Percentiles rank a stretch among this genome's conserved stretches.
Conservation (phyloP, 2,797 vertebrate genomes). For the Urocyon cinereoargenteus region DNA sequence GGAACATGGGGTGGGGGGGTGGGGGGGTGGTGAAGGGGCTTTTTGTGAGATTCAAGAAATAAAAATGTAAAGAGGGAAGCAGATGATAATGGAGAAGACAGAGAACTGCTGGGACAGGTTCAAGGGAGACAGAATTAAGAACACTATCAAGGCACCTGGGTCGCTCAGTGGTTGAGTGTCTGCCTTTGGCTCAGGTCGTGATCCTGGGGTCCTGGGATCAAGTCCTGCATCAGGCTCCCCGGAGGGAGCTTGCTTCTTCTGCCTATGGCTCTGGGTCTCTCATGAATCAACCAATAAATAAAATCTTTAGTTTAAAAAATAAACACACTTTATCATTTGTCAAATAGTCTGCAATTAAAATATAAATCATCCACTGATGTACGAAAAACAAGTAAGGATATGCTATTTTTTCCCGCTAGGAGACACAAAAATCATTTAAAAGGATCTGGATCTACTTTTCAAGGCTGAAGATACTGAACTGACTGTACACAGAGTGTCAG, state of each 20-base stretch:
- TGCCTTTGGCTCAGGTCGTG: too few species aligned
- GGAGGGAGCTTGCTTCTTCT: too few species aligned
- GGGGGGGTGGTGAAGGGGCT: neutral
- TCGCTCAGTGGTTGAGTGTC: too few species aligned
- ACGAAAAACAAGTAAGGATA: slow-evolving; percentile 1
- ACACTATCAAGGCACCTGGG: too few species aligned
- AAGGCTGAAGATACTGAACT: neutral
- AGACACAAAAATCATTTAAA: slow-evolving; percentile 34
- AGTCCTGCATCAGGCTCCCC: too few species aligned
- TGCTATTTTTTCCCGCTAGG: neutral
- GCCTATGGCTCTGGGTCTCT: too few species aligned
- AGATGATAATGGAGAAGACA: neutral
- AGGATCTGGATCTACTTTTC: neutral
- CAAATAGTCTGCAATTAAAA: slow-evolving; percentile 39
- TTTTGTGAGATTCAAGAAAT: neutral
- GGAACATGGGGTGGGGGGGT: neutral
- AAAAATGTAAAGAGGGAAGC: neutral
- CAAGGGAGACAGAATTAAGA: neutral
- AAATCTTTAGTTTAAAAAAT: too few species aligned
- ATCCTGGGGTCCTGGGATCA: too few species aligned
- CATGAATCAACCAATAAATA: too few species aligned
- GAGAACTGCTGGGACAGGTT: neutral
- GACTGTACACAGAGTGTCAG: neutral
- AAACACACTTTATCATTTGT: neutral
- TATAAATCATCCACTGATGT: neutral